These are phyloP conservation scores for Sarcophilus harrisii DNA, from an alignment of 2,797 vertebrate species.

Conservation along the genomic window DNA sequence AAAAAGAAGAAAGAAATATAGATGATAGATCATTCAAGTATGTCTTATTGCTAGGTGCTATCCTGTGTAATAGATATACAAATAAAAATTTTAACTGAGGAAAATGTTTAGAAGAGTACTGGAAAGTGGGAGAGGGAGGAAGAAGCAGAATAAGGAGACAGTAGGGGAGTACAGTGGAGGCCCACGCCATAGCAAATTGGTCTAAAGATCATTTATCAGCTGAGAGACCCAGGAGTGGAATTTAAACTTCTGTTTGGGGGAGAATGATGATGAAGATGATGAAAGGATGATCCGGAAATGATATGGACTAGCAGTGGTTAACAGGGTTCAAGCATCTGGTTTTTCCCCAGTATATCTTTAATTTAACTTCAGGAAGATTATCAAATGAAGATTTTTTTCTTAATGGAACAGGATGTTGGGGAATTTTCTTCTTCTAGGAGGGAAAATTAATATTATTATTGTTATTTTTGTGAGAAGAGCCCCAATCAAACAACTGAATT, in stretches of 20 bases:
- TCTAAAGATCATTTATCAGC: not conserved
- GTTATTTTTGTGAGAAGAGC: not conserved
- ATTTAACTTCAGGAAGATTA: not conserved
- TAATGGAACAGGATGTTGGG: not conserved
- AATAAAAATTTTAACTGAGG: not conserved
- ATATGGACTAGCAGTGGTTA: not conserved
- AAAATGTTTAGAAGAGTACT: not conserved
- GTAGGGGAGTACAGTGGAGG: not conserved
- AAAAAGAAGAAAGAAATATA: not conserved
- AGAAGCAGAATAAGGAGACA: not conserved
- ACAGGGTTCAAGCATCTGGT: not conserved
- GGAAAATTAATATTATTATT: not conserved
- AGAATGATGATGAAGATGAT: not conserved
- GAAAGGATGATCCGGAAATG: not conserved
- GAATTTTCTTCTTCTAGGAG: not conserved
- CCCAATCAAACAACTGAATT: not conserved
- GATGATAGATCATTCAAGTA: not conserved
- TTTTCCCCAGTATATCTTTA: not conserved
- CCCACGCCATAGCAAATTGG: not conserved
- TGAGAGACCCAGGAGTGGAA: not conserved
- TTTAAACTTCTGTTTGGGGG: not conserved
- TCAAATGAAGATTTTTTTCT: not conserved
- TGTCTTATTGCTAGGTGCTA: not conserved
- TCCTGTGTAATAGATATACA: too few relatives aligned
- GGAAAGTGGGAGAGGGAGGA: not conserved